These are phyloP conservation scores for Chamaea fasciata DNA, from an alignment of 2,113 vertebrate genomes.

Conservation along the genomic window DNA sequence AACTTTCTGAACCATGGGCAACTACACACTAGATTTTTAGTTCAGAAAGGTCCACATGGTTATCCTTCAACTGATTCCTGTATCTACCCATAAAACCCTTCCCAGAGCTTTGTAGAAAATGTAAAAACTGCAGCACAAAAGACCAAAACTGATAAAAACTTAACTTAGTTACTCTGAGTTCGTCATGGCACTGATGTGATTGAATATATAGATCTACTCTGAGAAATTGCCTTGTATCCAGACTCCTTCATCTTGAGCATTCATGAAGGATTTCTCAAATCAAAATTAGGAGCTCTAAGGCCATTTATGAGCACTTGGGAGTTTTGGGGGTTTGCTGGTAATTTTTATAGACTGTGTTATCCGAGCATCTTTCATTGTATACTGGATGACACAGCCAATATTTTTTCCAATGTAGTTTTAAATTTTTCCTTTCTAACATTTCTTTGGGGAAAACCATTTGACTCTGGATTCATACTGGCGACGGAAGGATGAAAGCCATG, in stretches of 20 bases:
- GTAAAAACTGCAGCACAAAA: neutral
- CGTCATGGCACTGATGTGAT: accelerated
- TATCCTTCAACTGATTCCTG: neutral
- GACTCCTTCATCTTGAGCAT: neutral
- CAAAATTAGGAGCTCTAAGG: neutral
- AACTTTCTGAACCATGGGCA: neutral
- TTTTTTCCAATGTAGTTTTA: neutral
- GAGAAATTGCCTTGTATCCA: neutral
- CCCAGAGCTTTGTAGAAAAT: neutral
- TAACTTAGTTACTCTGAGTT: neutral
- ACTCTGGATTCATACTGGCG: neutral
- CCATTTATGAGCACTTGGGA: neutral
- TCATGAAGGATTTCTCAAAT: neutral
- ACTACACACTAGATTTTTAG: neutral
- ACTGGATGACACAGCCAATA: neutral
- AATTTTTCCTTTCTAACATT: neutral
- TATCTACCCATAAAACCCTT: neutral
- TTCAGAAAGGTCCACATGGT: neutral
- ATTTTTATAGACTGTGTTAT: neutral
- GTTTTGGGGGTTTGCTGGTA: neutral
- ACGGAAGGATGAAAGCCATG: neutral
- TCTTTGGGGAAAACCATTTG: neutral
- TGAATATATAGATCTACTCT: neutral
- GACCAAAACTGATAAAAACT: neutral
- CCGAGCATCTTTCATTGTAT: neutral